Evolutionary conservation across 2,888 invertebrate genomes (phyloP), one percentile per base, ranked within the genome.

Genomic region (Coleophora flavipennella): DNA sequence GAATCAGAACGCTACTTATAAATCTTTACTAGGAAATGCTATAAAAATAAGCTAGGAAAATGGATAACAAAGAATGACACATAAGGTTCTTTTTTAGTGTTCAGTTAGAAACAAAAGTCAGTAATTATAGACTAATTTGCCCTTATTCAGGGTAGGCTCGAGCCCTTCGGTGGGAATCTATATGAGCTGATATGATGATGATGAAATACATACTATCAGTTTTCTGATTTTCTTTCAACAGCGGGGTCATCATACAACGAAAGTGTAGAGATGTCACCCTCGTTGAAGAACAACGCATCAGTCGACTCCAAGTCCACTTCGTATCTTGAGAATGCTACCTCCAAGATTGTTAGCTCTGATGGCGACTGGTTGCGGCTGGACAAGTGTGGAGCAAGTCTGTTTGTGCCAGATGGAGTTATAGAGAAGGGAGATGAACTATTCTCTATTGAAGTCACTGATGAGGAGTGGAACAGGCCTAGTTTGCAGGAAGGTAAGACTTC

Each of bases 401-500:
- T 92, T 25, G 88, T 97, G 38, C 96, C 97, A 35, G 95, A 97
- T 69, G 93, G 94, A 48, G 92, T 96, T 0, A 87, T 98, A n/a
- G 90, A 91, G 13, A 90, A 92, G 57, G 91, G 91, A 9, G 88
- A 91, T 42, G 94, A 94, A 66, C 90, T 96, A 63, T 88, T 98
- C 44, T 95, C 94, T 53, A 80, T 97, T 47, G 94, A 95, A 48
- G 92, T 97, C 41, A 89, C 95, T 37, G 92, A 95, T 62, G 96
- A 97, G 63, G 95, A 96, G 66, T 92, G 93, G 76, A 95, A 94
- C 69, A 88, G 94, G 59, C 96, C 97, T 31, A 88, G 90, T 68
- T 81, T 96, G 51, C 89, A 90, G 65, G 94, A 92, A 86, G 87
- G 92, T n/a, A n/a, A n/a, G n/a, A n/a, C n/a, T n/a, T n/a, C n/a